Percentiles rank a stretch among this genome's conserved stretches.
Evolutionary conservation across 2,888 invertebrate species (phyloP).

Genomic region (Andrena praecox): DNA sequence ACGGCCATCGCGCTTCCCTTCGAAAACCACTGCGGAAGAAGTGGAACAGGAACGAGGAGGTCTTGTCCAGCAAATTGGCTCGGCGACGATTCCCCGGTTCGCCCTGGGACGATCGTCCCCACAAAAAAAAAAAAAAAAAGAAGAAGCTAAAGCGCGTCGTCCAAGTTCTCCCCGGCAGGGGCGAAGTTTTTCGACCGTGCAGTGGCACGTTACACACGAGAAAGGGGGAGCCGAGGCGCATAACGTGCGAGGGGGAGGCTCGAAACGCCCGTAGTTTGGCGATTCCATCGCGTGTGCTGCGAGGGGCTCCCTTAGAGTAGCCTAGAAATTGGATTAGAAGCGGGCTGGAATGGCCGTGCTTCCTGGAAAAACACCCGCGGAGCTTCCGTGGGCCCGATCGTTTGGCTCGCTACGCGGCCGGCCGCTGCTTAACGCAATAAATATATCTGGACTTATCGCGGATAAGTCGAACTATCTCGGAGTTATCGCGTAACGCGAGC

Average conservation of each 20-base stretch:
- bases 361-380: conserved; percentile 44
- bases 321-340: conserved; percentile 62
- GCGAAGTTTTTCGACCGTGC: conserved; percentile 33
- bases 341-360: conserved; percentile 12
- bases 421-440: conserved; percentile 29
- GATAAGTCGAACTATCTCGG: too few species aligned
- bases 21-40: conserved; percentile 19
- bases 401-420: conserved; percentile 32
- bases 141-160: conserved; percentile 23
- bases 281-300: conserved; percentile 55
- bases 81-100: conserved; percentile 23
- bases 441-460: conserved; percentile 8
- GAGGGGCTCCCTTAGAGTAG: conserved; percentile 46
- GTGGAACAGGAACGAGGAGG: conserved; percentile 10
- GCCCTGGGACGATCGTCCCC: conserved; percentile 4
- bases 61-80: conserved; percentile 38
- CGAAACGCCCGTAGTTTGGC: conserved; percentile 39
- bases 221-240: conserved; percentile 23
- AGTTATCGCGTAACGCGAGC: conserved; percentile 10
- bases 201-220: conserved; percentile 28
- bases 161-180: conserved; percentile 35
- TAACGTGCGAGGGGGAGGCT: conserved; percentile 38
- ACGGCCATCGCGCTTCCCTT: neutral
- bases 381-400: conserved; percentile 31
- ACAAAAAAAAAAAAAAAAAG: neutral